A percentile compares a stretch with the other conserved stretches of the same genome.
phyloP scores from a whole-genome alignment of 2,888 invertebrate species.

The Fragum fragum region DNA sequence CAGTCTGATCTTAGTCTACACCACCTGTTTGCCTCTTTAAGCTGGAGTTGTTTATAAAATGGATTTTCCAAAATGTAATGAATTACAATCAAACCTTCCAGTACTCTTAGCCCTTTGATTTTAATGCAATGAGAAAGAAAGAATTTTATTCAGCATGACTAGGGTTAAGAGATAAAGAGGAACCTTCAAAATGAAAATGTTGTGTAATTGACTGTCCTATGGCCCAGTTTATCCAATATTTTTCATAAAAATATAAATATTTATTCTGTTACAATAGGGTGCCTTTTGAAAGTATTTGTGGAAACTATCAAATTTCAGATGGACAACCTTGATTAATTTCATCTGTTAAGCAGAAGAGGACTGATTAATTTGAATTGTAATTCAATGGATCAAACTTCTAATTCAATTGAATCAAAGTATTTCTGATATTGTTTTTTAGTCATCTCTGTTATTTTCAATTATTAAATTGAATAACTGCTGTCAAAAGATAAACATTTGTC shows the following conservation, averaged over 20 bases:
- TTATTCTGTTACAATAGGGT: constrained; percentile 7
- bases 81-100: no score
- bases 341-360: background rate
- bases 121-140: no score
- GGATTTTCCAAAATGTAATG: no score
- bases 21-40: no score
- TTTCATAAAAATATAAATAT: constrained; percentile 19
- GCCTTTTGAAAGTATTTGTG: background rate
- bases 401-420: background rate
- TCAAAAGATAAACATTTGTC: no score
- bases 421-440: no score
- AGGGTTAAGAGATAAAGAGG: background rate
- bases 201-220: constrained; percentile 10
- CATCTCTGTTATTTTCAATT: no score
- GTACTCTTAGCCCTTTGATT: no score
- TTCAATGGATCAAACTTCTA: background rate
- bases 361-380: background rate
- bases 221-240: constrained; percentile 13
- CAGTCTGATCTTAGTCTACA: no score
- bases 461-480: no score
- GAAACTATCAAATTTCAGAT: constrained; percentile 9
- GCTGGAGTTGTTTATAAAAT: no score
- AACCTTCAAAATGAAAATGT: background rate
- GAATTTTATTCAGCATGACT: no score
- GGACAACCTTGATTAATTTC: constrained; percentile 7